Evolutionary conservation across 2,113 vertebrate species (phyloP), one percentile per base, ranked within the genome.

Genomic region (Rostratula benghalensis): DNA sequence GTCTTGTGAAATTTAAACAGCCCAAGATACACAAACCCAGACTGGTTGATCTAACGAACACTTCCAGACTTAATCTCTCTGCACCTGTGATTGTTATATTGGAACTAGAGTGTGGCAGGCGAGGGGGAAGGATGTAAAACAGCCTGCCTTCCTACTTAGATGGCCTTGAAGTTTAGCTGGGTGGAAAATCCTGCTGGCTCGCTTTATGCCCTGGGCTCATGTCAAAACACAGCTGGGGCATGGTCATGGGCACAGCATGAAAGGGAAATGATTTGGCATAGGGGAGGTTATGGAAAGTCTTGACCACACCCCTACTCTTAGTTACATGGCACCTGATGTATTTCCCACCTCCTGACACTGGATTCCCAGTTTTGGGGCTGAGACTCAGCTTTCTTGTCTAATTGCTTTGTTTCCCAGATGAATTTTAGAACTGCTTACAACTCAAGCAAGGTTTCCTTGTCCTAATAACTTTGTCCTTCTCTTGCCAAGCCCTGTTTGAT

Each of bases 161-260:
- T 91, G 68, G 14, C 35, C n/a, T 64, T 31, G 45, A 76, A 73
- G 33, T 15, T 76, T 31, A 68, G 15, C 18, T 0, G 3, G 41
- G 21, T 35, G 35, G 11, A 79, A 94, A 90, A 80, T 64, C 28
- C 35, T 74, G 13, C 51, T 75, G 79, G 50, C 7, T 73, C 3
- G 5, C 37, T 57, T 43, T 37, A 51, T 46, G 27, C 15, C 10
- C 33, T 65, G 30, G 23, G 25, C 16, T 37, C 0, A 0, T 33
- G 13, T 31, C 37, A 48, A 31, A 81, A 48, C 7, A 22, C 20
- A 59, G 11, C 11, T 56, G 46, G 35, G n/a, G 35, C 37, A 54
- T 8, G n/a, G 31, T 14, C 4, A 2, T 10, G 11, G 41, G 19
- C n/a, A 31, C 25, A 75, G 24, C 31, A 46, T 43, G 43, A n/a